Conservation (phyloP, 1,140 invertebrate genomes). For the Galleria mellonella region DNA sequence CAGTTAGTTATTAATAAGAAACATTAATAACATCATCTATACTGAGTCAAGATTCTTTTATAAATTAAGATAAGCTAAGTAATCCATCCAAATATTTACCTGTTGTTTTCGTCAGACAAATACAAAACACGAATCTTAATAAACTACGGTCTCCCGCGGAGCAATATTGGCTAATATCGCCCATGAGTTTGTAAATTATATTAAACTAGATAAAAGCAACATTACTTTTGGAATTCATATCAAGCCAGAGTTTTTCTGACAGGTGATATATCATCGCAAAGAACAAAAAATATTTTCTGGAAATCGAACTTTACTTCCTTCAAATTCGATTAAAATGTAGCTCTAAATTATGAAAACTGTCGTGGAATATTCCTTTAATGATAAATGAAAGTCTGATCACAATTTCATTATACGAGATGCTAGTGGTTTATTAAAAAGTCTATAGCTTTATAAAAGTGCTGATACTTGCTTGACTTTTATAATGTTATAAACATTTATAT, state of each 20-base stretch:
- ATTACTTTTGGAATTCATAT: neutral
- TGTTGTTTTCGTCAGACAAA: too few species aligned
- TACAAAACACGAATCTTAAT: too few species aligned
- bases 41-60: too few species aligned
- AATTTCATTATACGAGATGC: neutral
- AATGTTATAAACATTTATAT: too few species aligned
- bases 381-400: constrained; percentile 2
- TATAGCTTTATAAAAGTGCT: too few species aligned
- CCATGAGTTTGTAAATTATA: constrained; percentile 18
- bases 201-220: neutral
- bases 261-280: constrained; percentile 1
- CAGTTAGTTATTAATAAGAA: too few species aligned
- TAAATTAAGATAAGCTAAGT: too few species aligned
- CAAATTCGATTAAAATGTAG: neutral
- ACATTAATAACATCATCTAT: too few species aligned
- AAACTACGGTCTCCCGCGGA: constrained; percentile 20
- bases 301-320: neutral
- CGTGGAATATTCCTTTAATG: neutral
- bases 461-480: too few species aligned
- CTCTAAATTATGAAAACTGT: neutral
- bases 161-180: constrained; percentile 13
- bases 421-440: too few species aligned
- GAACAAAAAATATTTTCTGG: neutral
- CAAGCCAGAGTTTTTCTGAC: neutral
- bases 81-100: too few species aligned